phyloP scores from a whole-genome alignment of 1,140 invertebrate genomes.

The Mya arenaria region DNA sequence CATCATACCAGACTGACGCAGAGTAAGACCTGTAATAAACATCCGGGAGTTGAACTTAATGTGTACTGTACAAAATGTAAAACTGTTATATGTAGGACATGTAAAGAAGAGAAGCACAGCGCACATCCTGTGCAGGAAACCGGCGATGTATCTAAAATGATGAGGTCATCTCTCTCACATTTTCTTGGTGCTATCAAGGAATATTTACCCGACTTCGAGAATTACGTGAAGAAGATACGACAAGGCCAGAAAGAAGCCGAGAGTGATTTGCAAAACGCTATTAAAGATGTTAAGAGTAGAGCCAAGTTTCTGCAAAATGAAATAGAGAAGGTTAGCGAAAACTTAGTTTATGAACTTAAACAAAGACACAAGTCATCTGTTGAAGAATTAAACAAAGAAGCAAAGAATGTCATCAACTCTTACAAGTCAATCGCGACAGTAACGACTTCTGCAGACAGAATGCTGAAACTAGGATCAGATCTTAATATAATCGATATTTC shows the following conservation, averaged over 20 bases:
- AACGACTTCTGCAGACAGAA: conserved; percentile 60
- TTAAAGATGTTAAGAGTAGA: conserved; percentile 59
- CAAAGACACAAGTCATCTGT: conserved; percentile 53
- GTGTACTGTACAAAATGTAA: conserved; percentile 65
- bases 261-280: conserved; percentile 55
- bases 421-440: conserved; percentile 60
- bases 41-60: conserved; percentile 54
- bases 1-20: conserved; percentile 55
- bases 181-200: conserved; percentile 66
- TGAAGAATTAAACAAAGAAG: conserved; percentile 59
- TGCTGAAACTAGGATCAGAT: conserved; percentile 62
- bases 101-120: conserved; percentile 64
- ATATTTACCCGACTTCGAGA: conserved; percentile 62
- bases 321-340: conserved; percentile 63
- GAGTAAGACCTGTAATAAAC: conserved; percentile 58
- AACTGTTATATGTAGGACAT: conserved; percentile 59
- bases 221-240: conserved; percentile 59
- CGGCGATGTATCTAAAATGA: conserved; percentile 57
- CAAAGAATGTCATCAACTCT: conserved; percentile 51
- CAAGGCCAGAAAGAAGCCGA: conserved; percentile 55
- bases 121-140: conserved; percentile 60
- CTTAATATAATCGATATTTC: conserved; percentile 59
- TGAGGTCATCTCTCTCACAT: conserved; percentile 55
- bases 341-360: conserved; percentile 55
- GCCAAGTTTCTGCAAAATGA: conserved; percentile 60